Percentiles rank a stretch among this genome's conserved stretches.
phyloP scores from a whole-genome alignment of 2,888 invertebrate genomes.

The Trissoscelio sp. region DNA sequence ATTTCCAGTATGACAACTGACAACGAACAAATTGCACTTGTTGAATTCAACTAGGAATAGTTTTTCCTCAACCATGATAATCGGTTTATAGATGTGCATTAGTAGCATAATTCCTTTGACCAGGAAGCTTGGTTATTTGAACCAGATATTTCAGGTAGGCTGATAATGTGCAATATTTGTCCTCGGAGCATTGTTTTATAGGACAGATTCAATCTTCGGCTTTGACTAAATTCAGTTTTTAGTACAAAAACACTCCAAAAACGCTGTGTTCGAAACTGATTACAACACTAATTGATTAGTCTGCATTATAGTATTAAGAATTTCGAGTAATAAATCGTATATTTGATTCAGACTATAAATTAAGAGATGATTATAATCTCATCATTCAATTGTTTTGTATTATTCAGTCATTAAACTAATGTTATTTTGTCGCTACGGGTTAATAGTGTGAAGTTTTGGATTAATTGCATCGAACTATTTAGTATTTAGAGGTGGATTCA shows the following conservation, averaged over 20 bases:
- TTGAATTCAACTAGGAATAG: constrained; percentile 21
- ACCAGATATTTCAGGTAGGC: constrained; percentile 8
- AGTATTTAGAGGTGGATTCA: not conserved
- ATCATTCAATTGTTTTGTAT: constrained; percentile 20
- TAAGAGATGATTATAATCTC: constrained; percentile 17
- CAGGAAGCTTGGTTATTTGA: constrained; percentile 21
- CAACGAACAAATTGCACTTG: constrained; percentile 28
- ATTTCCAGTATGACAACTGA: too few species aligned
- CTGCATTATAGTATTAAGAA: constrained; percentile 2
- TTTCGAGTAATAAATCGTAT: not conserved
- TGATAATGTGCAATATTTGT: not conserved
- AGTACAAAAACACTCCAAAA: too few species aligned
- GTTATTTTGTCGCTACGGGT: constrained; percentile 20
- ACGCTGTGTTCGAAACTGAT: not conserved
- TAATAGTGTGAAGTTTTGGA: not conserved
- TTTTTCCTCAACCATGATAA: constrained; percentile 25
- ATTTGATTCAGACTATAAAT: not conserved
- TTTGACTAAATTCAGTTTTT: too few species aligned
- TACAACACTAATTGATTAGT: not conserved
- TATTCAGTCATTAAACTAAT: constrained; percentile 6
- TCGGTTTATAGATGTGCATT: constrained; percentile 14
- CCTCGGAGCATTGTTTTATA: not conserved
- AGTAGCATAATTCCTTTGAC: constrained; percentile 16
- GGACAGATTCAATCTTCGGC: not conserved
- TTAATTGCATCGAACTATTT: constrained; percentile 8